Evolutionary conservation across 2,888 invertebrate genomes (phyloP).

Genomic region (Epiblema foenella): DNA sequence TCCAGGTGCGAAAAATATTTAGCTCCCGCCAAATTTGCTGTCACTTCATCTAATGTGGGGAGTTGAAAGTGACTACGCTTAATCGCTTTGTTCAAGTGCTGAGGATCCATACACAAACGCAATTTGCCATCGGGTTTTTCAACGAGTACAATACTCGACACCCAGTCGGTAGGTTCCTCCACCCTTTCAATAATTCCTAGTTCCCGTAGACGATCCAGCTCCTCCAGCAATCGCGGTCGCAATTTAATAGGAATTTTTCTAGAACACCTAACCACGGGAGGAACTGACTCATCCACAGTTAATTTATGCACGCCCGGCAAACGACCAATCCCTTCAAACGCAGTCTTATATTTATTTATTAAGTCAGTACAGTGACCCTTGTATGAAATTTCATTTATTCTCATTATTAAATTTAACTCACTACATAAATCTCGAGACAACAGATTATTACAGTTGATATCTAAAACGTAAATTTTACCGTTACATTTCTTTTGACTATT

Average conservation of each 20-base stretch:
- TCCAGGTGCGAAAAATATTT: too few species aligned
- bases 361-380: not conserved
- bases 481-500: not conserved
- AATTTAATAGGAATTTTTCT: constrained; percentile 37
- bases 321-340: too few species aligned
- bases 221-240: constrained; percentile 24
- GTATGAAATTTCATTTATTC: not conserved
- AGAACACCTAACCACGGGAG: constrained; percentile 23
- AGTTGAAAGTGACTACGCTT: too few species aligned
- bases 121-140: too few species aligned
- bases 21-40: too few species aligned
- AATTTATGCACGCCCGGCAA: not conserved
- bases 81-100: too few species aligned
- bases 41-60: too few species aligned
- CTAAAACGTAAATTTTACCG: constrained; percentile 16
- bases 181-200: constrained; percentile 13
- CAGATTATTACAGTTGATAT: constrained; percentile 11
- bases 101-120: too few species aligned
- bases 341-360: too few species aligned
- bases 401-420: constrained; percentile 13
- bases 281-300: constrained; percentile 11
- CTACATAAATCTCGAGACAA: constrained; percentile 15
- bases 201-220: constrained; percentile 30
- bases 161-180: too few species aligned
- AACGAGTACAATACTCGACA: too few species aligned